These are phyloP conservation scores for Pempheris klunzingeri DNA, from an alignment of 2,797 vertebrate species.

Conservation along the genomic window DNA sequence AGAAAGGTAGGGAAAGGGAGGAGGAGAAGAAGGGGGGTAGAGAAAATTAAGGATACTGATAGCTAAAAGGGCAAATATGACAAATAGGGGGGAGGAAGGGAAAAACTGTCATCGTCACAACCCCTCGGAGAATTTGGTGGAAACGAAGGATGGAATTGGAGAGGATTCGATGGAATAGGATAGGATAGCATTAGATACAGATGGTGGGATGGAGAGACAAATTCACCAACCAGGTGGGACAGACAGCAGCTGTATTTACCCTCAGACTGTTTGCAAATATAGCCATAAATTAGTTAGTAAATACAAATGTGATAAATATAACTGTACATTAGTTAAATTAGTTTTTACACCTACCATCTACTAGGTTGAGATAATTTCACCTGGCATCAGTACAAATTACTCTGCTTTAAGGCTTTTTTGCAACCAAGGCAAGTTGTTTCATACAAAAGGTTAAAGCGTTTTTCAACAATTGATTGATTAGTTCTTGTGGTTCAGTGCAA, in stretches of 20 bases:
- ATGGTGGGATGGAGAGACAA: not conserved
- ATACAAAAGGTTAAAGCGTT: not conserved
- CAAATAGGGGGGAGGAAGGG: not conserved
- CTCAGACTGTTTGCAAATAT: not conserved
- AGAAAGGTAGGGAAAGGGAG: not conserved
- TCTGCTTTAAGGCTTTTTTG: not conserved
- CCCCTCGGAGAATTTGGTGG: not conserved
- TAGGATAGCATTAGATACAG: not conserved
- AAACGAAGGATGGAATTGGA: too few relatives aligned
- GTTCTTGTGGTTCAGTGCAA: not conserved
- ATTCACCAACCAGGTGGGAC: not conserved
- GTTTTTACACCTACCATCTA: too few relatives aligned
- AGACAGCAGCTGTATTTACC: not conserved
- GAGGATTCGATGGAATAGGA: too few relatives aligned
- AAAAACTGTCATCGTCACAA: not conserved
- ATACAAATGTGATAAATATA: not conserved
- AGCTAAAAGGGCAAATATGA: not conserved
- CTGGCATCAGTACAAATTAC: not conserved
- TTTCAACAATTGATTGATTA: not conserved
- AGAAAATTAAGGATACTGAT: too few relatives aligned
- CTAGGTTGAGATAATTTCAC: not conserved
- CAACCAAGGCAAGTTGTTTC: too few relatives aligned
- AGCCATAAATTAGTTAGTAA: not conserved
- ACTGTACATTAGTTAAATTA: not conserved
- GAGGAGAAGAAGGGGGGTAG: too few relatives aligned